Percentiles rank a stretch among this genome's conserved stretches.
Conservation (phyloP, 2,797 vertebrate species). For the Heliangelus exortis region DNA sequence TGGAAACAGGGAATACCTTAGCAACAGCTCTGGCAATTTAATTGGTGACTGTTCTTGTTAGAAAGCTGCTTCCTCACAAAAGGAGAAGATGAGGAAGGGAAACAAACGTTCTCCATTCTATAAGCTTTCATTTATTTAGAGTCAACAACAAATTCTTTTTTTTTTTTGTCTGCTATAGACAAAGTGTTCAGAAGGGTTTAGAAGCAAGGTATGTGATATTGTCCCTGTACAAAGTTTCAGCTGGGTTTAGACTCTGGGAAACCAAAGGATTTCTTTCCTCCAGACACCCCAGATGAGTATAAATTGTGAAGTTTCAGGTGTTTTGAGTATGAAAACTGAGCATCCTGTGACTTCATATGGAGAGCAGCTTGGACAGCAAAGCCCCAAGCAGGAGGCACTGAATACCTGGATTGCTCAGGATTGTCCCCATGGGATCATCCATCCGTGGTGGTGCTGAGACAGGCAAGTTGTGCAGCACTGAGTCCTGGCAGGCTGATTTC, state of each 20-base stretch:
- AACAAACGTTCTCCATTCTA: accelerated
- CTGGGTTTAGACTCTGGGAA: not conserved
- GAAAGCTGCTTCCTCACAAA: not conserved
- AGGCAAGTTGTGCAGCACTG: not conserved
- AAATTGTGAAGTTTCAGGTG: not conserved
- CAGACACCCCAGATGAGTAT: accelerated
- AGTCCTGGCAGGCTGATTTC: not conserved
- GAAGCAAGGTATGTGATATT: not conserved
- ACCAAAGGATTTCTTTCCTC: not conserved
- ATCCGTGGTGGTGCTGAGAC: accelerated
- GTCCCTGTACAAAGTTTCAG: not conserved
- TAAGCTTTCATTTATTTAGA: not conserved
- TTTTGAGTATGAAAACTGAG: not conserved
- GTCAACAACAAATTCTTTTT: not conserved
- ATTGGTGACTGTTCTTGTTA: not conserved
- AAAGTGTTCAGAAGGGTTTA: not conserved
- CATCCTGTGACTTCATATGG: not conserved
- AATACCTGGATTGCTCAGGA: not conserved
- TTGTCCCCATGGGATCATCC: accelerated
- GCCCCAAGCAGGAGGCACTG: accelerated
- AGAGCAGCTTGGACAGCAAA: not conserved
- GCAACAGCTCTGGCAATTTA: not conserved
- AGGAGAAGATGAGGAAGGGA: not conserved
- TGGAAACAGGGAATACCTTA: not conserved
- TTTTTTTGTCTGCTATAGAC: not conserved